phyloP scores from a whole-genome alignment of 1,140 invertebrate genomes.

The Ganaspis sp. region DNA sequence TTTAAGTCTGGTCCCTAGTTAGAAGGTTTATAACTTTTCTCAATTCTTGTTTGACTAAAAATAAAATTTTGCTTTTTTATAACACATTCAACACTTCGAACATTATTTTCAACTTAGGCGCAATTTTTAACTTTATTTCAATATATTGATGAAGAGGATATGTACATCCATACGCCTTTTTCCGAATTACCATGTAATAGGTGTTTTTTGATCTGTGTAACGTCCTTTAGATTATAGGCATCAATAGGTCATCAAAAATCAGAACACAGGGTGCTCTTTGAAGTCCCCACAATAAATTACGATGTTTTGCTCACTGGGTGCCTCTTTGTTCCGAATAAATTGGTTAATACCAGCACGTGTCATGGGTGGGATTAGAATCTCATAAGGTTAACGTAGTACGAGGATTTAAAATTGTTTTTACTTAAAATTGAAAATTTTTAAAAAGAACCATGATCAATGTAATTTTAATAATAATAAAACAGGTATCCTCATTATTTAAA shows the following conservation, averaged over 20 bases:
- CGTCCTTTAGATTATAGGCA: background rate
- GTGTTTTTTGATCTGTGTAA: background rate
- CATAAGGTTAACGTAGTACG: background rate
- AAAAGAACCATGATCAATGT: too few relatives aligned
- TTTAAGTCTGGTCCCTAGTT: too few relatives aligned
- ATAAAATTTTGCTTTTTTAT: too few relatives aligned
- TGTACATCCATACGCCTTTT: background rate
- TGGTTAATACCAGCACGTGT: conserved; percentile 5
- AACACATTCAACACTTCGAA: too few relatives aligned
- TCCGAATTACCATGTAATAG: background rate
- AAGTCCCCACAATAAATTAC: background rate
- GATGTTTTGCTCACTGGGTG: background rate
- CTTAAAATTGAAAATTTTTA: too few relatives aligned
- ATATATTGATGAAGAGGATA: too few relatives aligned
- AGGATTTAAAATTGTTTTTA: background rate
- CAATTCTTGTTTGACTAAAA: too few relatives aligned
- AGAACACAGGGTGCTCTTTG: background rate
- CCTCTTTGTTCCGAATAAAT: background rate
- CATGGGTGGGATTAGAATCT: conserved; percentile 2
- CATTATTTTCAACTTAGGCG: too few relatives aligned
- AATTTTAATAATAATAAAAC: too few relatives aligned
- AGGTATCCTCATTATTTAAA: too few relatives aligned
- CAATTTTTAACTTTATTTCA: too few relatives aligned
- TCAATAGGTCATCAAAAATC: conserved; percentile 5
- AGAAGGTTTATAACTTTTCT: too few relatives aligned